Conservation (phyloP, 2,888 invertebrate species). For the Phaedon cochleariae region DNA sequence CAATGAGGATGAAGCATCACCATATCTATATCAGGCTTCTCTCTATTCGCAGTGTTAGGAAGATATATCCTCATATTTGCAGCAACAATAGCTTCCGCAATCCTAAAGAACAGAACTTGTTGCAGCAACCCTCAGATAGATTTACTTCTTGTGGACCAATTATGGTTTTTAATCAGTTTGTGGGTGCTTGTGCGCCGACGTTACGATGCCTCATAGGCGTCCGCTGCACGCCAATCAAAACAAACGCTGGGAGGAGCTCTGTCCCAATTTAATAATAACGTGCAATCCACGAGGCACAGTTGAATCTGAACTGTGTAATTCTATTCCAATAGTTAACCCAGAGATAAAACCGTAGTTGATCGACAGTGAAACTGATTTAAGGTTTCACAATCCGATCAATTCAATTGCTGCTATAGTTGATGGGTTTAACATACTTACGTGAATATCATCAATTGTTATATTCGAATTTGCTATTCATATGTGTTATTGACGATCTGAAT, state of each 20-base stretch:
- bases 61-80: neutral
- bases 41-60: too few species aligned
- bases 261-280: conserved; percentile 51
- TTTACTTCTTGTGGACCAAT: conserved; percentile 48
- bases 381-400: too few species aligned
- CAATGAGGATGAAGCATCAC: too few species aligned
- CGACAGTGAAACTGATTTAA: too few species aligned
- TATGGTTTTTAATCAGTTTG: conserved; percentile 55
- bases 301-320: conserved; percentile 48
- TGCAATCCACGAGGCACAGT: conserved; percentile 49
- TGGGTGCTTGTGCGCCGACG: conserved; percentile 55
- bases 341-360: too few species aligned
- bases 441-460: too few species aligned
- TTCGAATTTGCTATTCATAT: too few species aligned
- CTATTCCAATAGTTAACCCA: too few species aligned
- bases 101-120: conserved; percentile 27
- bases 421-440: too few species aligned
- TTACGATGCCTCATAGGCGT: conserved; percentile 58
- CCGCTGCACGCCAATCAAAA: conserved; percentile 55
- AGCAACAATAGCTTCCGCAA: neutral
- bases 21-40: too few species aligned
- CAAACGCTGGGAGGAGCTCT: conserved; percentile 58
- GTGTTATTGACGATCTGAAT: too few species aligned
- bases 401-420: too few species aligned
- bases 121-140: conserved; percentile 28